Base-by-base conservation (phyloP, 2,888 invertebrate genomes). In the Parnassius orleans region DNA sequence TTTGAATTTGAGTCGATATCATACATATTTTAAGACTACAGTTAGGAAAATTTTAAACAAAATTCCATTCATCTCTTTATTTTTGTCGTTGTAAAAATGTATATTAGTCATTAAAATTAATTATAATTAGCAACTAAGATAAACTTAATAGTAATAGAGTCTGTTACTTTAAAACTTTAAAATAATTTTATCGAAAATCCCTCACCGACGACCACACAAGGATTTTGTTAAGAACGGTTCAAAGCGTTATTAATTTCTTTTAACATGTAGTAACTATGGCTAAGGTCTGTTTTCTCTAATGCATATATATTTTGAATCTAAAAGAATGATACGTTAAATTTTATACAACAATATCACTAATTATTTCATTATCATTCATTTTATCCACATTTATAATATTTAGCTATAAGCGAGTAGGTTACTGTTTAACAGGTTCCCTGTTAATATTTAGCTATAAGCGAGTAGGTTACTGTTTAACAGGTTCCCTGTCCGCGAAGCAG, bases 221-320 rank as follows among this genome's bases (percentile, higher is more conserved):
- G 14, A 48, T 52, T 47, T 54, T 69, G 79, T 81, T 80, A 81
- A 70, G 61, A 75, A 81, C 71, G 76, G 76, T 69, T 73, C 76
- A 68, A 80, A 83, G 80, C 81, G 71, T 72, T 63, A 69, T 67
- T 74, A 66, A 72, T 59, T 72, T 73, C 65, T 63, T 66, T 64
- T 69, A 66, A 69, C 64, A 68, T 65, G 70, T 64, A 69, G 65
- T 68, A 68, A 33, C 72, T 50, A 50, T 19, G 7, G 66, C 69
- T 78, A 71, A 69, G 78, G 66, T 64, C 71, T 75, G 78, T 73
- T 76, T 75, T 74, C 72, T 72, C 75, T 80, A 81, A 77, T 80
- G 75, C 79, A 80, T 76, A 82, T 81, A 84, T 81, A 85, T 78
- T 80, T 48, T 65, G 79, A 78, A 77, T 86, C 86, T 84, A 85